Evolutionary conservation across 64 coral and sea anemone species (phyloP).

Genomic region (Cladopsammia gracilis): DNA sequence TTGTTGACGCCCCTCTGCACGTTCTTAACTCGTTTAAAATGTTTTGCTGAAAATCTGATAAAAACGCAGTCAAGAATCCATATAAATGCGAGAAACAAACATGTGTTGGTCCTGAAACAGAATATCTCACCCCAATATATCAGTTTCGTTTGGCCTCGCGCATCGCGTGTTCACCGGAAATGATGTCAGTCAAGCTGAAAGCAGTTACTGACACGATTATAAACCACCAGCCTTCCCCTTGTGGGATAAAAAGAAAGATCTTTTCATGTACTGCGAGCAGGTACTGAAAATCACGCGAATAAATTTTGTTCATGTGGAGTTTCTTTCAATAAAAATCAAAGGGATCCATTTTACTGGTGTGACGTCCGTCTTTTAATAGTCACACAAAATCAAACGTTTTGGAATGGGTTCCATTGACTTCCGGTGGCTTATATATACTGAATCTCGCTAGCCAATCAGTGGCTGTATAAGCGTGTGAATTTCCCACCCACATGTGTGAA

Average conservation of each 20-base stretch:
- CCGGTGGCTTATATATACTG: not conserved
- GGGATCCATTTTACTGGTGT: not conserved
- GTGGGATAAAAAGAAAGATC: not conserved
- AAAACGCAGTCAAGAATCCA: not conserved
- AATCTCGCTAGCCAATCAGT: not conserved
- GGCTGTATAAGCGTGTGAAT: not conserved
- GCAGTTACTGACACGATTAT: not conserved
- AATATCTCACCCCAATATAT: not conserved
- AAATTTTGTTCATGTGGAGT: not conserved
- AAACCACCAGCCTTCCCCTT: not conserved
- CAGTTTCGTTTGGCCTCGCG: not conserved
- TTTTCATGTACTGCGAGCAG: not conserved
- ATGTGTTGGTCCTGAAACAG: not conserved
- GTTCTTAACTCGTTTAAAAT: not conserved
- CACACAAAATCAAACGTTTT: not conserved
- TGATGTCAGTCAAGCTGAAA: not conserved
- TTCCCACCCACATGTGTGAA: not conserved
- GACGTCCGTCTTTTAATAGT: not conserved
- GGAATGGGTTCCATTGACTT: not conserved
- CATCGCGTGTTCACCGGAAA: not conserved
- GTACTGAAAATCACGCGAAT: not conserved
- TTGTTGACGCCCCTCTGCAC: too few relatives aligned
- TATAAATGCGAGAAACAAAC: not conserved
- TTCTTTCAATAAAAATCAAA: not conserved
- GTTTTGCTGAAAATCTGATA: not conserved